A percentile compares a stretch with the other conserved stretches of the same genome.
These are phyloP conservation scores for Mohoua ochrocephala DNA, from an alignment of 2,113 vertebrate species.

Conservation along the genomic window DNA sequence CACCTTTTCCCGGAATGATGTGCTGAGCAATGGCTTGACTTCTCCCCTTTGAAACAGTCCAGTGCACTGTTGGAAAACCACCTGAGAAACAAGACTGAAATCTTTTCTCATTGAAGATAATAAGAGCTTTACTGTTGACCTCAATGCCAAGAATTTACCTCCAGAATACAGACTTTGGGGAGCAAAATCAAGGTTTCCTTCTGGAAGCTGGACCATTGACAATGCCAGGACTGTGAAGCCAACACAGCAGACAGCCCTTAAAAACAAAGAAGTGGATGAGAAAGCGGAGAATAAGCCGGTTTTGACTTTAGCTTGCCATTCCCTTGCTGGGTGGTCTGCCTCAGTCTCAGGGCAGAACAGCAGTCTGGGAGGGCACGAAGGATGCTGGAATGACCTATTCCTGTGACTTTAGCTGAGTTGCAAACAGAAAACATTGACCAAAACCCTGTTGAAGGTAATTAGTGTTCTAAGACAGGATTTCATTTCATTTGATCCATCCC, in stretches of 20 bases:
- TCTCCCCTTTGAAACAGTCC: background rate
- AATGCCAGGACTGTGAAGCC: background rate
- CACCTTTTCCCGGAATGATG: background rate
- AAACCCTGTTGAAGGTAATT: background rate
- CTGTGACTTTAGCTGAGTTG: background rate
- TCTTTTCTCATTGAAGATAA: background rate
- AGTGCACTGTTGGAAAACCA: background rate
- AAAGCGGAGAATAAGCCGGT: background rate
- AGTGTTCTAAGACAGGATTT: background rate
- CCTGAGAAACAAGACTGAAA: background rate
- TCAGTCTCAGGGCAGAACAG: background rate
- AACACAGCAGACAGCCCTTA: background rate
- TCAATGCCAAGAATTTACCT: background rate
- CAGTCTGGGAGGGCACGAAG: background rate
- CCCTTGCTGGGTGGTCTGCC: background rate
- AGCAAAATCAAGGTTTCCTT: background rate
- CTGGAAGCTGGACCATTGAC: background rate
- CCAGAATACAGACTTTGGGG: background rate
- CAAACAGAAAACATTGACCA: background rate
- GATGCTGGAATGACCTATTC: background rate
- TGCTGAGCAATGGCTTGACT: background rate
- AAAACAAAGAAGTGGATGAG: background rate
- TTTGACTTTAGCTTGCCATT: background rate
- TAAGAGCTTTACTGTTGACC: background rate
- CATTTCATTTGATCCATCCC: background rate